These are phyloP conservation scores for Nephrotoma guestfalica DNA, from an alignment of 2,888 invertebrate species.

Conservation along the genomic window DNA sequence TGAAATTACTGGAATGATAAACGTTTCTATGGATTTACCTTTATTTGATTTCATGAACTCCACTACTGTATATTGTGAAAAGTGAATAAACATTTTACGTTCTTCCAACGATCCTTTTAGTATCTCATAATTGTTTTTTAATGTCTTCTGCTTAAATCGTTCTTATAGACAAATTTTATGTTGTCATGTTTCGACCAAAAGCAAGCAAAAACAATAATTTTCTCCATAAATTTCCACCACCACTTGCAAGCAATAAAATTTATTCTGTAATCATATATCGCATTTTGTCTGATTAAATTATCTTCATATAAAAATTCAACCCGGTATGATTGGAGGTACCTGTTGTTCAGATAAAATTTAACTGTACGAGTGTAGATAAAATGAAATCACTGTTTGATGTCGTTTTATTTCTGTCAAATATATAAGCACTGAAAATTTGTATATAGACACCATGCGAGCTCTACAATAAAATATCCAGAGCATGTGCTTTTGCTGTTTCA, in stretches of 20 bases:
- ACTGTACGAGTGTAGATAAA: background rate
- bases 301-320: background rate
- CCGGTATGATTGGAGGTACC: background rate
- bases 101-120: background rate
- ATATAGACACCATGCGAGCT: background rate
- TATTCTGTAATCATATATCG: background rate
- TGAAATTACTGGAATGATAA: too few species aligned
- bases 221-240: background rate
- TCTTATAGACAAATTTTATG: background rate
- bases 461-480: background rate
- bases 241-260: background rate
- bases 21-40: too few species aligned
- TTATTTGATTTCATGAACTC: too few species aligned
- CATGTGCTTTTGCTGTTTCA: background rate
- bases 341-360: background rate
- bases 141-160: background rate
- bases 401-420: background rate
- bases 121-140: background rate
- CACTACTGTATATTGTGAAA: background rate
- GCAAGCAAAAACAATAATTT: background rate
- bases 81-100: background rate
- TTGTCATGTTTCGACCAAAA: background rate
- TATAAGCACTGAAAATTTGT: background rate
- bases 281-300: background rate
- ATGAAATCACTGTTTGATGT: background rate